Evolutionary conservation across 2,888 invertebrate genomes (phyloP).

Genomic region (Orthosia gracilis): DNA sequence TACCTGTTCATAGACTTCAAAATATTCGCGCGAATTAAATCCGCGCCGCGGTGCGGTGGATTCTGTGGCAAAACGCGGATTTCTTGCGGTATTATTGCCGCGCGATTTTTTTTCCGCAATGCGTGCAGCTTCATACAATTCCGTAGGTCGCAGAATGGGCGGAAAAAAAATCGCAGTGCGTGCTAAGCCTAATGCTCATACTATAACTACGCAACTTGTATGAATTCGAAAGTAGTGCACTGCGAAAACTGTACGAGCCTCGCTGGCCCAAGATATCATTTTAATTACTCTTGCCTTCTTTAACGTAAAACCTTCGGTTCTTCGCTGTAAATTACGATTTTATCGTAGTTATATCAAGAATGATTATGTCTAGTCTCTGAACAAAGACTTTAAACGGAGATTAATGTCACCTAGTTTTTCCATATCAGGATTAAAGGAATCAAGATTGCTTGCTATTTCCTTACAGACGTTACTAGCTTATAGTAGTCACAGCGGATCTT

Average conservation of each 20-base stretch:
- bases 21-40: too few species aligned
- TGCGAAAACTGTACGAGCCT: slow-evolving; percentile 37
- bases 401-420: slow-evolving; percentile 34
- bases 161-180: too few species aligned
- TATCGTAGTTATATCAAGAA: slow-evolving; percentile 14
- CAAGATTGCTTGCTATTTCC: slow-evolving; percentile 31
- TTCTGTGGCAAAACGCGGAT: too few species aligned
- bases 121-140: too few species aligned
- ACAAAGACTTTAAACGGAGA: slow-evolving; percentile 31
- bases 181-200: slow-evolving; percentile 20
- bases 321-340: not conserved
- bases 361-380: slow-evolving; percentile 8
- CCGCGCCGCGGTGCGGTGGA: too few species aligned
- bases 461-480: not conserved
- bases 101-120: too few species aligned
- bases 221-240: slow-evolving; percentile 57
- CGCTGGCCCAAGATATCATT: slow-evolving; percentile 41
- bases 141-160: too few species aligned
- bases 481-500: not conserved
- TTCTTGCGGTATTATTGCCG: too few species aligned
- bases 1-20: too few species aligned
- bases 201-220: slow-evolving; percentile 58
- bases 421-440: slow-evolving; percentile 24
- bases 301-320: slow-evolving; percentile 10
- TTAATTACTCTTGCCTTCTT: slow-evolving; percentile 36